phyloP scores from a whole-genome alignment of 2,797 vertebrate genomes.

The Macroramphosus scolopax region DNA sequence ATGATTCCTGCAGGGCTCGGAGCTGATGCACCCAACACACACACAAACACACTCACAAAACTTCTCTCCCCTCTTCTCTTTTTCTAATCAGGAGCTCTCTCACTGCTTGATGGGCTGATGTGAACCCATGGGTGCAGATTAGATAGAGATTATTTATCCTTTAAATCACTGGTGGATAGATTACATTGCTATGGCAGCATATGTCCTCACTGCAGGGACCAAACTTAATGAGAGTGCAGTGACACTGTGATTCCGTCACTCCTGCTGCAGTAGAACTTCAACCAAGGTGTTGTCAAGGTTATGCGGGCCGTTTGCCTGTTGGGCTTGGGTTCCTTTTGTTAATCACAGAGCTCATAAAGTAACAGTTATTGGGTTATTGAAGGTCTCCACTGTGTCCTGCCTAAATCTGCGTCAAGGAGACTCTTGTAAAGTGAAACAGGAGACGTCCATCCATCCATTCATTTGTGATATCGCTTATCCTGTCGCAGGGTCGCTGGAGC shows the following conservation, averaged over 20 bases:
- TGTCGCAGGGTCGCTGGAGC: constrained; percentile 22
- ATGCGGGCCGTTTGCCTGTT: background rate
- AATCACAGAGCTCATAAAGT: constrained; percentile 10
- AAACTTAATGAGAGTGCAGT: constrained; percentile 25
- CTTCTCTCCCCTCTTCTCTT: constrained; percentile 1
- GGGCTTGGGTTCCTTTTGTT: constrained; percentile 16
- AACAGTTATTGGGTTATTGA: constrained; percentile 9
- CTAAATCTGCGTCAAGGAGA: no score
- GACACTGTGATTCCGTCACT: constrained; percentile 39
- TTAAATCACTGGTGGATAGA: constrained; percentile 50
- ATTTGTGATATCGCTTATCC: no score
- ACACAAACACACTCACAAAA: constrained; percentile 2
- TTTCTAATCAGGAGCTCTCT: constrained; percentile 53
- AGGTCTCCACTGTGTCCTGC: no score
- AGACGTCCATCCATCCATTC: no score
- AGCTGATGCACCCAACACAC: constrained; percentile 1
- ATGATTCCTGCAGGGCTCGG: constrained; percentile 24
- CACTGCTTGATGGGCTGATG: constrained; percentile 36
- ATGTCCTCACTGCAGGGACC: constrained; percentile 46
- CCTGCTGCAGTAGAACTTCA: constrained; percentile 32
- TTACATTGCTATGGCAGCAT: constrained; percentile 46
- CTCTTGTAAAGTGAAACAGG: no score
- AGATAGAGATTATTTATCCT: constrained; percentile 60
- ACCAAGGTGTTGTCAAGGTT: constrained; percentile 22
- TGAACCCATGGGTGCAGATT: constrained; percentile 58